phyloP scores from a whole-genome alignment of 2,113 vertebrate genomes.

The Ginglymostoma cirratum region DNA sequence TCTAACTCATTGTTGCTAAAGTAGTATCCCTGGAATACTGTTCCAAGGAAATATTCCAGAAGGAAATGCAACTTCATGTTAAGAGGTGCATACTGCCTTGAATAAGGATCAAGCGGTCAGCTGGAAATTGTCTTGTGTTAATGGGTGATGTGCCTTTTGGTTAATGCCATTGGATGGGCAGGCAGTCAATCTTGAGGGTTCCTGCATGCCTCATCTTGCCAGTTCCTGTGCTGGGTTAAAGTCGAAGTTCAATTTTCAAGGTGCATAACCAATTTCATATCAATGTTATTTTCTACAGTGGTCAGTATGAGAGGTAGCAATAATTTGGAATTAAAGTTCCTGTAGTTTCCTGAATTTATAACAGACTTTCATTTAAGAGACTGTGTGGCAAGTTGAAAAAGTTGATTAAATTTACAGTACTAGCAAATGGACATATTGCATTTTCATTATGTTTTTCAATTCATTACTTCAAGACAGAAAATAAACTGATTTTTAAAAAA shows the following conservation, averaged over 20 bases:
- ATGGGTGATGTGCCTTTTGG: not conserved
- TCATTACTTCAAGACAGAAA: not conserved
- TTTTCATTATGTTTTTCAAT: not conserved
- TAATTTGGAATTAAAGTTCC: not conserved
- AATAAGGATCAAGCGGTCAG: not conserved
- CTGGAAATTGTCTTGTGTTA: not conserved
- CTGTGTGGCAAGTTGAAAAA: not conserved
- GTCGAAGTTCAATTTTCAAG: not conserved
- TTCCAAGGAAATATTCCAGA: not conserved
- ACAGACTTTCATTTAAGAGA: not conserved
- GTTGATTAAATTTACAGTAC: not conserved
- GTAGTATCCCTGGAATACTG: not conserved
- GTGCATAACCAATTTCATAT: not conserved
- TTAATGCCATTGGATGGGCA: not conserved
- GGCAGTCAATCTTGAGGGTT: not conserved
- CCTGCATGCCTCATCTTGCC: not conserved
- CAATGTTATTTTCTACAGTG: not conserved
- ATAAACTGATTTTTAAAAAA: not conserved
- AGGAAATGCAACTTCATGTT: not conserved
- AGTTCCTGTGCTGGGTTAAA: not conserved
- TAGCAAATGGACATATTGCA: not conserved
- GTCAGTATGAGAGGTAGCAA: not conserved
- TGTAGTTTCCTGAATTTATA: not conserved
- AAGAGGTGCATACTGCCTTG: not conserved
- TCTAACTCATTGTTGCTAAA: no score